A percentile compares a stretch with the other conserved stretches of the same genome.
phyloP scores from a whole-genome alignment of 2,113 vertebrate genomes.

The Siniperca knerii region DNA sequence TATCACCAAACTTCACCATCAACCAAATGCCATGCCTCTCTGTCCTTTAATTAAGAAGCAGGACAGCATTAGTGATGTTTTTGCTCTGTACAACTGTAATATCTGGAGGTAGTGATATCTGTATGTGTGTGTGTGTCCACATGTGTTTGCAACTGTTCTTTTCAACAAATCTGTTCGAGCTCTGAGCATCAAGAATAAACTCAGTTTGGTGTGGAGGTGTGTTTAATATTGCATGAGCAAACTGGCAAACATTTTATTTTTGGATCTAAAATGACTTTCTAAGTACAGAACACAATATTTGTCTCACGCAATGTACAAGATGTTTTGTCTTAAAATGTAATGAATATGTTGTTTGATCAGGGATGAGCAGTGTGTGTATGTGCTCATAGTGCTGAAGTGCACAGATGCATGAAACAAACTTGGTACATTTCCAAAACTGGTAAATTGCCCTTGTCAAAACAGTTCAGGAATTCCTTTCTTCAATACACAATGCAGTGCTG shows the following conservation, averaged over 20 bases:
- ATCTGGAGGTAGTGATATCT: background rate
- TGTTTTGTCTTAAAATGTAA: conserved; percentile 30
- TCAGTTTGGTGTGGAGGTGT: conserved; percentile 11
- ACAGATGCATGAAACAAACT: conserved; percentile 57
- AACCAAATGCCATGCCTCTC: background rate
- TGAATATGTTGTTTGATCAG: conserved; percentile 60
- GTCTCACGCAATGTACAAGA: conserved; percentile 10
- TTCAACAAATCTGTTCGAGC: conserved; percentile 18
- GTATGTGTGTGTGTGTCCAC: background rate
- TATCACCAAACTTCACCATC: background rate
- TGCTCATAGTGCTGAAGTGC: conserved; percentile 2
- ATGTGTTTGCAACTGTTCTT: background rate
- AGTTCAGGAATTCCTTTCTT: conserved; percentile 74
- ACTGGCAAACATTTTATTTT: conserved; percentile 48
- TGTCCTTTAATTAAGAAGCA: conserved; percentile 24
- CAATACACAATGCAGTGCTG: conserved; percentile 52
- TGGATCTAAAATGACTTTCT: conserved; percentile 28
- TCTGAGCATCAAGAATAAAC: conserved; percentile 35
- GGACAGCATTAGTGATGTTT: background rate
- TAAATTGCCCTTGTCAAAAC: conserved; percentile 79
- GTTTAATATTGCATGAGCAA: conserved; percentile 65
- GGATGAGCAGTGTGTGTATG: conserved; percentile 24
- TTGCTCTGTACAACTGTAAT: conserved; percentile 1
- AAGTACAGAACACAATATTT: conserved; percentile 21
- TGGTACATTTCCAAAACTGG: conserved; percentile 62